Base-by-base conservation (phyloP, 2,888 invertebrate species). In the Parnassius glacialis region DNA sequence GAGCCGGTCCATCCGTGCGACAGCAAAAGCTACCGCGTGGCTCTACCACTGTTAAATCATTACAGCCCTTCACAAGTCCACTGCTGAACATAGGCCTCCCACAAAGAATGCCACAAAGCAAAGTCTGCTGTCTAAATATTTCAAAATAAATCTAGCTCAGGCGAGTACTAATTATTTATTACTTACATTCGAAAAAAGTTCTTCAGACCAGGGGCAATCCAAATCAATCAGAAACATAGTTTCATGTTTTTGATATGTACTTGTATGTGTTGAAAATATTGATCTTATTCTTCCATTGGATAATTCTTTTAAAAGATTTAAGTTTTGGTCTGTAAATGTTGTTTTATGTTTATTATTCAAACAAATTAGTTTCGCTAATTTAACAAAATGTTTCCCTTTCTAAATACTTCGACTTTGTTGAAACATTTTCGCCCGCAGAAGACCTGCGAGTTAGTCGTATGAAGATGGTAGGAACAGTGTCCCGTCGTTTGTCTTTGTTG, bases 151-250 rank as follows among this genome's bases (percentile, higher is more conserved):
- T 3, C 34, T 34, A 34, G 34, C 34, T 34, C 34, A 34, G 34
- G 34, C 5, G n/a, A 41, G 45, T 9, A 47, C 11, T 42, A 9
- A 41, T 42, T 53, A 13, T 16, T 3, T 52, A 48, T 45, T 12
- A 52, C 74, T 70, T 77, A 87, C 87, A 67, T 77, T 71, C 10
- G 44, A 34, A 16, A 87, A 63, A 10, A 73, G 45, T 20, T 76
- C 68, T 13, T 73, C 65, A 43, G 76, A 65, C 25, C 59, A 50
- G 9, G 74, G 65, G 63, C 87, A 88, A 11, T 80, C 74, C n/a
- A 86, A 69, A 66, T 88, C 87, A 13, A 77, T 43, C 10, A 87
- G 65, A 59, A 81, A 80, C 11, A 88, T 59, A 10, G 81, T 50
- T 9, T 70, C 62, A 45, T 83, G 84, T n/a, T 78, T 73, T 54